These are phyloP conservation scores for Fratercula arctica DNA, from an alignment of 2,797 vertebrate genomes.

Conservation along the genomic window DNA sequence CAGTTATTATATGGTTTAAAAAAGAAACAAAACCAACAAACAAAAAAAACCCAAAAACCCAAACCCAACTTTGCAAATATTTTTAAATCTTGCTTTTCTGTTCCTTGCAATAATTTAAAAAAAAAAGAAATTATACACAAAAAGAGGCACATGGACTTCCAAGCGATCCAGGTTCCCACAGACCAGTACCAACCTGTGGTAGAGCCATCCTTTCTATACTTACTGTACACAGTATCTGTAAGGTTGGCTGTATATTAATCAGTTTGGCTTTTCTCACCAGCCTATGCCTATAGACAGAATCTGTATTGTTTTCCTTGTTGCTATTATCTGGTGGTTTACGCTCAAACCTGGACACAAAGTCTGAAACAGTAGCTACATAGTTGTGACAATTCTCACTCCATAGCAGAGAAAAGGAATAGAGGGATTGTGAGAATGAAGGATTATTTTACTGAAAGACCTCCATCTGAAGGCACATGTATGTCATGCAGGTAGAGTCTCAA, in stretches of 20 bases:
- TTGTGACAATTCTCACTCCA: not conserved
- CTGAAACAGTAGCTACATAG: not conserved
- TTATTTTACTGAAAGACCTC: not conserved
- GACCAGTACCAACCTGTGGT: not conserved
- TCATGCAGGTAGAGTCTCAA: not conserved
- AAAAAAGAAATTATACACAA: not conserved
- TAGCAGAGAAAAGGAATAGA: not conserved
- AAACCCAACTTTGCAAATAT: not conserved
- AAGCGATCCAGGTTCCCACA: not conserved
- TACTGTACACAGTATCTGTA: not conserved
- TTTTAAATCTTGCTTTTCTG: not conserved
- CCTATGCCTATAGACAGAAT: not conserved
- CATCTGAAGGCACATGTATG: not conserved
- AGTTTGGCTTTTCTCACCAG: not conserved
- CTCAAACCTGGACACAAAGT: not conserved
- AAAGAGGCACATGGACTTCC: rapidly evolving
- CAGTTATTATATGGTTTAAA: not conserved
- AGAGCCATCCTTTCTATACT: not conserved
- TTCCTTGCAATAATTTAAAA: not conserved
- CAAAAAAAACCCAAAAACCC: too few species aligned
- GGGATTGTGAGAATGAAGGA: not conserved
- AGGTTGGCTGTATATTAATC: not conserved
- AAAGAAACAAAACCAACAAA: not conserved
- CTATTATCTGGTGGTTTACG: not conserved
- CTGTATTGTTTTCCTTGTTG: not conserved